Evolutionary conservation across 2,113 vertebrate genomes (phyloP).

Genomic region (Eclectus roratus): DNA sequence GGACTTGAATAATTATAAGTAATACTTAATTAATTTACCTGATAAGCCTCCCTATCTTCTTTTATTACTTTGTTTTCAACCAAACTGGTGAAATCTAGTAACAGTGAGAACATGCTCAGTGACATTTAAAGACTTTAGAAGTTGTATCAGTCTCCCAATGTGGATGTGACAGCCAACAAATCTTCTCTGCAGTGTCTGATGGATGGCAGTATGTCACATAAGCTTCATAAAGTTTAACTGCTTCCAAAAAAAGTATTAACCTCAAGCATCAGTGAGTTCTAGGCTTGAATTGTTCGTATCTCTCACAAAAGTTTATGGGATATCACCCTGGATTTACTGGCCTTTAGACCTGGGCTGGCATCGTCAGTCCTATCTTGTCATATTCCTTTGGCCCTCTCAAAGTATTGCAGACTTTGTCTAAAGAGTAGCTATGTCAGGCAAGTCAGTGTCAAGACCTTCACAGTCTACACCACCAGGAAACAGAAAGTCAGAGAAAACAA

Average conservation of each 20-base stretch:
- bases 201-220: neutral
- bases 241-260: neutral
- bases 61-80: neutral
- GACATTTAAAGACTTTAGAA: neutral
- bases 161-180: neutral
- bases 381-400: neutral
- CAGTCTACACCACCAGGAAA: neutral
- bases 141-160: neutral
- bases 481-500: neutral
- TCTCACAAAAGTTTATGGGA: neutral
- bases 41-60: neutral
- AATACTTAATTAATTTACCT: neutral
- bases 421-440: neutral
- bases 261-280: neutral
- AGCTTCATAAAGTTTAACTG: neutral
- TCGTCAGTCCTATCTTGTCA: fast-evolving
- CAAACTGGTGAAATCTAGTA: neutral
- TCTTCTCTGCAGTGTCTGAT: neutral
- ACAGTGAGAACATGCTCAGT: neutral
- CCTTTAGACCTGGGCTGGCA: neutral
- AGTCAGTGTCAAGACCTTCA: neutral
- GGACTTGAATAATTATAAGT: neutral
- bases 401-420: neutral
- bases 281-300: neutral
- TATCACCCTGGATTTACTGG: neutral